Base-by-base conservation (phyloP, 2,888 invertebrate species). In the Cybosia mesomella region DNA sequence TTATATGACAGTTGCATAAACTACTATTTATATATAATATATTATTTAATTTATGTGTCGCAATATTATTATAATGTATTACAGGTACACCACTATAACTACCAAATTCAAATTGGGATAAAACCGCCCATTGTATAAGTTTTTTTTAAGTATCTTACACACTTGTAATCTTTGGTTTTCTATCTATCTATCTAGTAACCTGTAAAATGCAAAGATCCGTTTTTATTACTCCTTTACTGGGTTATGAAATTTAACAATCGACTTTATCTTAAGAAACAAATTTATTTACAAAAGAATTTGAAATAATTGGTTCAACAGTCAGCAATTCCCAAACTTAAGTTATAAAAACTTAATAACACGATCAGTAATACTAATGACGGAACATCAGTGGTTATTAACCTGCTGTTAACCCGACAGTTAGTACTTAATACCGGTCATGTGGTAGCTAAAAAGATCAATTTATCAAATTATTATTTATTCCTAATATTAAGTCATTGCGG, bases 311-410 rank as follows among this genome's bases (percentile, higher is more conserved):
- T 62, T 58, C 22, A 39, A 39, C 43, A 32, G 1, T 54, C 24
- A 57, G 34, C 11, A 49, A 22, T 67, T 67, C 62, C 18, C 57
- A 62, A 28, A 39, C 32, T 49, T 28, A 11, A 18, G 7, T 11
- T 2, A 24, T 62, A 68, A 71, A 76, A 79, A 74, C 66, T 67
- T 36, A 69, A 76, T 68, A 64, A 67, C 69, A 32, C 18, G 58
- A 70, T 74, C 71, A 77, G 71, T 78, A 72, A 72, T 62, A 58
- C 24, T 65, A 64, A 58, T 49, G 70, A 57, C 58, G 64, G 65
- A 39, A 32, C 24, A 68, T 68, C 60, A 18, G 58, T 57, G 15
- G 76, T 66, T 68, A 79, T 79, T 79, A 79, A 79, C 77, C 72
- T 34, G 9, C 22, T 13, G 62, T 71, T 74, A 74, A 80, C 69